These are phyloP conservation scores for Capricornis sumatraensis DNA, from an alignment of 2,113 vertebrate species.

Conservation along the genomic window DNA sequence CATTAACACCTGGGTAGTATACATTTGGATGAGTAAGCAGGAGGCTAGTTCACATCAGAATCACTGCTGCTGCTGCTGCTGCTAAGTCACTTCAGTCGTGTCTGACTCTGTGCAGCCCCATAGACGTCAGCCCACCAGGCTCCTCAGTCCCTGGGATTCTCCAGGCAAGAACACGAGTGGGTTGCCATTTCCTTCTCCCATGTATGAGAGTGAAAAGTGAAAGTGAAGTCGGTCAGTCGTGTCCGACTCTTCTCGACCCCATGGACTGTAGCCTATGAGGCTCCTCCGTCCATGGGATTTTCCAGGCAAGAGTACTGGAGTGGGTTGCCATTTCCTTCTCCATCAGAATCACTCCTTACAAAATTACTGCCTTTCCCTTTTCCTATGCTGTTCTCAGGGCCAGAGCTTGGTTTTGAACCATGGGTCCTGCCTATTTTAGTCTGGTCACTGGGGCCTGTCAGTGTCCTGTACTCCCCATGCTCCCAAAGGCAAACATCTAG, in stretches of 20 bases:
- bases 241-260: fast-evolving
- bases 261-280: background rate
- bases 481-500: background rate
- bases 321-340: background rate
- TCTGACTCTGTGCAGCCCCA: fast-evolving
- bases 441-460: background rate
- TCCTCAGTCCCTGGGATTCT: background rate
- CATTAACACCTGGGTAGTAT: background rate
- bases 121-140: background rate
- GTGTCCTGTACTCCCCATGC: background rate
- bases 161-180: background rate
- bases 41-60: background rate
- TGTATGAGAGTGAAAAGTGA: background rate
- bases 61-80: background rate
- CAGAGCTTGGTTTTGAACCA: background rate
- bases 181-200: background rate
- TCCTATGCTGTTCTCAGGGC: background rate
- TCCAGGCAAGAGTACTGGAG: background rate
- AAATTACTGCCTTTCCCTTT: background rate
- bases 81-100: background rate
- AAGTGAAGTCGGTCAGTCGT: background rate
- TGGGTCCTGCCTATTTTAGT: background rate
- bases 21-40: background rate
- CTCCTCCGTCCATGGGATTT: background rate
- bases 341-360: background rate